These are phyloP conservation scores for Orthosia cruda DNA, from an alignment of 2,888 invertebrate species.

Conservation along the genomic window DNA sequence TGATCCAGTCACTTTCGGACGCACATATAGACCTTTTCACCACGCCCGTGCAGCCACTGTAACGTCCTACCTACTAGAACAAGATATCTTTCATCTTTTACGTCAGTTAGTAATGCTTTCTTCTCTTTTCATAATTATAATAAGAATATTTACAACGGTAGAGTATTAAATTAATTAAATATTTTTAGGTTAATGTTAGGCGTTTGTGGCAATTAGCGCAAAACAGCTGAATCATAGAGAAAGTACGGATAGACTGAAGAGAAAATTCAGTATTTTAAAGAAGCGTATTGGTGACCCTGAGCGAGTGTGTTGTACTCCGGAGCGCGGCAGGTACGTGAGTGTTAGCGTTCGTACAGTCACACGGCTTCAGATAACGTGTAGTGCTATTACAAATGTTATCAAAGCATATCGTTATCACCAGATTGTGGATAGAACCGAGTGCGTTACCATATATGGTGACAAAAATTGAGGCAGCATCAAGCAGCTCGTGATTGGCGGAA, in stretches of 20 bases:
- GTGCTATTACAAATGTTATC: conserved; percentile 77
- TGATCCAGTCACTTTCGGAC: conserved; percentile 48
- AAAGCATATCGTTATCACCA: conserved; percentile 82
- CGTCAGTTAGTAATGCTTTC: conserved; percentile 77
- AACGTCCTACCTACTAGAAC: conserved; percentile 57
- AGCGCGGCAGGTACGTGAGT: conserved; percentile 66
- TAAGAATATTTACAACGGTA: conserved; percentile 74
- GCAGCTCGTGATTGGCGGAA: conserved; percentile 93
- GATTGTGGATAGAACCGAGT: conserved; percentile 80
- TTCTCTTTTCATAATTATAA: conserved; percentile 77
- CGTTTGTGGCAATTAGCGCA: conserved; percentile 80
- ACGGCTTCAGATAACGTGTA: conserved; percentile 56
- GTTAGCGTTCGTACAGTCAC: conserved; percentile 63
- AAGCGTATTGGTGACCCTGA: conserved; percentile 58
- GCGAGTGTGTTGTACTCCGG: conserved; percentile 45
- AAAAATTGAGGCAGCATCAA: conserved; percentile 90
- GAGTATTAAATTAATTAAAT: conserved; percentile 80
- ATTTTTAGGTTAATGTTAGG: conserved; percentile 82
- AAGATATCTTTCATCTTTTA: conserved; percentile 68
- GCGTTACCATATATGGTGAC: conserved; percentile 96
- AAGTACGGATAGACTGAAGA: conserved; percentile 78
- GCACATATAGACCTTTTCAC: conserved; percentile 35
- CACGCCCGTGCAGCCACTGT: conserved; percentile 47
- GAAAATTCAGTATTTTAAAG: conserved; percentile 72
- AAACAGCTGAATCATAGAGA: conserved; percentile 84